Evolutionary conservation across 2,888 invertebrate genomes (phyloP).

Genomic region (Caenorhabditis drosophilae): DNA sequence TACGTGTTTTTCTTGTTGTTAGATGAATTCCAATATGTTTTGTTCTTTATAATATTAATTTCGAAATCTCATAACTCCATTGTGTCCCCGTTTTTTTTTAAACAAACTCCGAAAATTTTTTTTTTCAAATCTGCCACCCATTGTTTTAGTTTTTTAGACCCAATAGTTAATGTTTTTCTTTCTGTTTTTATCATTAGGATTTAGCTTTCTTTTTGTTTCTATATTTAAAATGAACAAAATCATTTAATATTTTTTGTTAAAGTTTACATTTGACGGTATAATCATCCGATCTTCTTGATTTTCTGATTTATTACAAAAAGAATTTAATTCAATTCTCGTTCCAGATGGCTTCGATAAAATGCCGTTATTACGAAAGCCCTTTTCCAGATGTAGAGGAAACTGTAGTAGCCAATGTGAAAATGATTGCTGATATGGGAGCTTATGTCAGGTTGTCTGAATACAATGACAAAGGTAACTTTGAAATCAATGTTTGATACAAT

Average conservation of each 20-base stretch:
- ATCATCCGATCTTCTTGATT: no score
- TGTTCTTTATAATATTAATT: conserved; percentile 1
- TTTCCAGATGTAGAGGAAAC: conserved; percentile 99
- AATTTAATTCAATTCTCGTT: not conserved
- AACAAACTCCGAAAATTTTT: conserved; percentile 6
- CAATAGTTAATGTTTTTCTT: not conserved
- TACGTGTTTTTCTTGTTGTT: conserved; percentile 38
- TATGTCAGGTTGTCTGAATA: conserved; percentile 97
- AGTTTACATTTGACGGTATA: no score
- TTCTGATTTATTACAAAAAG: no score
- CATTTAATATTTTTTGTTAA: no score
- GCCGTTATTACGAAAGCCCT: conserved; percentile 94
- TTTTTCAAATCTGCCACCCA: no score
- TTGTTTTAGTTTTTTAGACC: not conserved
- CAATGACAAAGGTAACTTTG: conserved; percentile 92
- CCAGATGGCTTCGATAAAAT: conserved; percentile 86
- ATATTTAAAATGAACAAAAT: not conserved
- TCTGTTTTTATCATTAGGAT: not conserved
- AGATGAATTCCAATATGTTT: conserved; percentile 23
- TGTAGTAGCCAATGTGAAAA: conserved; percentile 85
- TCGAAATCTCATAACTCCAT: no score
- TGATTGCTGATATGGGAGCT: conserved; percentile 99
- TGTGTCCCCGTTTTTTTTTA: no score
- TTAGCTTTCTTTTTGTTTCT: conserved; percentile 5
- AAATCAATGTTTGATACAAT: not conserved